These are phyloP conservation scores for Dolichallabes microphthalmus DNA, from an alignment of 2,113 vertebrate species.

Conservation along the genomic window DNA sequence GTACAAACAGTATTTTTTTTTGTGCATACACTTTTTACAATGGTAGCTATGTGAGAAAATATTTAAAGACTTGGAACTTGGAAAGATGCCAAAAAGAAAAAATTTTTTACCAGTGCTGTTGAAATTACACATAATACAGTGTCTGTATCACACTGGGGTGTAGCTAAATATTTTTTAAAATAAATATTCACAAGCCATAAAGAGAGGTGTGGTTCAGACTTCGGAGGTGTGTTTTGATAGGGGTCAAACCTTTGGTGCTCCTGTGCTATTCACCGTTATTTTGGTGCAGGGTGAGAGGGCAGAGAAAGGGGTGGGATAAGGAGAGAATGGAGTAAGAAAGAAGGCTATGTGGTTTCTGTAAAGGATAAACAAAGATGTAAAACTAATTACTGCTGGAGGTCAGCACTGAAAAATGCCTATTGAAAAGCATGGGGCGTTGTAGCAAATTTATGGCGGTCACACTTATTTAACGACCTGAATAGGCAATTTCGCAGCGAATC, in stretches of 20 bases:
- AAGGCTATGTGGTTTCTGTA: slow-evolving; percentile 61
- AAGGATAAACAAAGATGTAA: slow-evolving; percentile 71
- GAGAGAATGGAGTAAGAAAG: slow-evolving; percentile 37
- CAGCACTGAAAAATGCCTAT: slow-evolving; percentile 65
- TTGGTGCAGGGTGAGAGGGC: background rate
- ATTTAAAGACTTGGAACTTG: slow-evolving; percentile 13
- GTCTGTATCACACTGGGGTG: background rate
- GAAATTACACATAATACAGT: background rate
- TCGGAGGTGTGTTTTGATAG: slow-evolving; percentile 1
- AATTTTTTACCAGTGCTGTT: background rate
- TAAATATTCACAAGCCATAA: background rate
- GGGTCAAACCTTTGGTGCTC: slow-evolving; percentile 23
- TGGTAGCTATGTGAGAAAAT: background rate
- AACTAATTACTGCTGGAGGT: slow-evolving; percentile 78
- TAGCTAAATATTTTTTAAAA: background rate
- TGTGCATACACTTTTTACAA: background rate
- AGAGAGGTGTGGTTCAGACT: slow-evolving; percentile 1
- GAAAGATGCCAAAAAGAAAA: slow-evolving; percentile 6
- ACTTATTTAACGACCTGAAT: slow-evolving; percentile 74
- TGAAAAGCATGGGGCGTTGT: slow-evolving; percentile 65
- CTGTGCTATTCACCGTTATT: slow-evolving; percentile 33
- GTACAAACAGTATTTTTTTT: slow-evolving; percentile 1
- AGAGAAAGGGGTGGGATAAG: slow-evolving; percentile 7
- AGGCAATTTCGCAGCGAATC: slow-evolving; percentile 74
- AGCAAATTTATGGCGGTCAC: slow-evolving; percentile 70